These are phyloP conservation scores for Trypoxylon attenuatum DNA, from an alignment of 2,888 invertebrate genomes.

Conservation along the genomic window DNA sequence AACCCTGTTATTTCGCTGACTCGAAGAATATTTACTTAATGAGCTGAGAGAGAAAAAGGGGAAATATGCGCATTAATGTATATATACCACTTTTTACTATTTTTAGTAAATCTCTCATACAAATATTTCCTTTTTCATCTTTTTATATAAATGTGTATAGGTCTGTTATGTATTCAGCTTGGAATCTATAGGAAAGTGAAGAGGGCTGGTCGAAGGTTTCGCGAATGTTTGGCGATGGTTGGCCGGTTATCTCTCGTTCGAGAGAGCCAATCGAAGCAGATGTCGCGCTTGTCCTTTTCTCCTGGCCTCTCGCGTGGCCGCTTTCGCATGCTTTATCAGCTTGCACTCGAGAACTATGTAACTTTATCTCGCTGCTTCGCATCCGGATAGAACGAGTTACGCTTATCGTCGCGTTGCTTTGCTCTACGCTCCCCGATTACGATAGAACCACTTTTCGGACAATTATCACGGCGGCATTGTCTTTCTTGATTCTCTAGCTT, in stretches of 20 bases:
- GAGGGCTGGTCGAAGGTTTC: neutral
- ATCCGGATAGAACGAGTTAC: constrained; percentile 35
- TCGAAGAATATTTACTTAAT: too few species aligned
- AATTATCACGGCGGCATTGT: constrained; percentile 24
- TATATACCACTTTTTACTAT: too few species aligned
- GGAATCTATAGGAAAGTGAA: constrained; percentile 46
- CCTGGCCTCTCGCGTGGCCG: constrained; percentile 13
- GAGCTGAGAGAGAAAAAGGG: too few species aligned
- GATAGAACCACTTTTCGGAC: constrained; percentile 9
- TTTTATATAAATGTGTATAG: constrained; percentile 32
- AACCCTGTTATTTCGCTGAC: too few species aligned
- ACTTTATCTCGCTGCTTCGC: constrained; percentile 37
- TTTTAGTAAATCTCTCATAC: too few species aligned
- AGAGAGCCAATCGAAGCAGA: neutral
- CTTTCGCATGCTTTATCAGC: constrained; percentile 44
- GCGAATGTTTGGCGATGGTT: neutral
- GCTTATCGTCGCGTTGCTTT: constrained; percentile 36
- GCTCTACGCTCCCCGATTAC: constrained; percentile 46
- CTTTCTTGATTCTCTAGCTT: neutral
- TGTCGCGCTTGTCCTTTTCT: constrained; percentile 10
- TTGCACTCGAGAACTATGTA: constrained; percentile 22
- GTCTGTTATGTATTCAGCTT: constrained; percentile 44
- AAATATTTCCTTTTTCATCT: constrained; percentile 16
- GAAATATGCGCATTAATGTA: too few species aligned
- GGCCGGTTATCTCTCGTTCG: neutral